Base-by-base conservation (phyloP, 2,888 invertebrate species). In the Mylabris sibirica region DNA sequence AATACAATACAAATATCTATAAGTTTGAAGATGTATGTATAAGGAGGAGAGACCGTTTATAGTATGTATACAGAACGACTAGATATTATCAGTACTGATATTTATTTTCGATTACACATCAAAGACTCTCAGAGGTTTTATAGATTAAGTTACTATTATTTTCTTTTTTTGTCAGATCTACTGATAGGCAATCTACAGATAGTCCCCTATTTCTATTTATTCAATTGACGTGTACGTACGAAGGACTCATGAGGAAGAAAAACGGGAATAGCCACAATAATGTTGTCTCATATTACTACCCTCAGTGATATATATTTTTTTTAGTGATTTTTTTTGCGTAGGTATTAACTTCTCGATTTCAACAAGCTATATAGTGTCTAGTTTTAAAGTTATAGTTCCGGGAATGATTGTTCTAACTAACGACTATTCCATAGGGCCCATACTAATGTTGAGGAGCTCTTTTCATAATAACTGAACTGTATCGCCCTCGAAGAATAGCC, bases 31-130 rank as follows among this genome's bases (percentile, higher is more conserved):
- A 76, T 30, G 30, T 30, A 74, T 74, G 70, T 73, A 74, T 71
- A 75, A 70, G 67, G 64, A 20, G 20, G 9, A 20, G 20, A 20
- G 20, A 49, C 20, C 20, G 20, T 49, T 49, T 49, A 20, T n/a
- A n/a, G n/a, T n/a, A n/a, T n/a, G n/a, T n/a, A n/a, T 75, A 79
- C 77, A 77, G 75, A 77, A 74, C 75, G 75, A 73, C 74, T 72
- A 75, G 75, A 76, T 76, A 71, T 73, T 72, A 79, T 78, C 77
- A 76, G 77, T 75, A 74, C 65, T 70, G 77, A 69, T 81, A 80
- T 81, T 81, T 82, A 81, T 82, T 82, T 81, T 81, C 82, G 81
- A 83, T 81, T 81, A 80, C 68, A 81, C 82, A 79, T 83, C 83
- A 84, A 84, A 84, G 82, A 78, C 83, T 81, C 82, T 81, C 77